A percentile compares a stretch with the other conserved stretches of the same genome.
Conservation (phyloP, 2,113 vertebrate genomes). For the Hydrolagus affinis region DNA sequence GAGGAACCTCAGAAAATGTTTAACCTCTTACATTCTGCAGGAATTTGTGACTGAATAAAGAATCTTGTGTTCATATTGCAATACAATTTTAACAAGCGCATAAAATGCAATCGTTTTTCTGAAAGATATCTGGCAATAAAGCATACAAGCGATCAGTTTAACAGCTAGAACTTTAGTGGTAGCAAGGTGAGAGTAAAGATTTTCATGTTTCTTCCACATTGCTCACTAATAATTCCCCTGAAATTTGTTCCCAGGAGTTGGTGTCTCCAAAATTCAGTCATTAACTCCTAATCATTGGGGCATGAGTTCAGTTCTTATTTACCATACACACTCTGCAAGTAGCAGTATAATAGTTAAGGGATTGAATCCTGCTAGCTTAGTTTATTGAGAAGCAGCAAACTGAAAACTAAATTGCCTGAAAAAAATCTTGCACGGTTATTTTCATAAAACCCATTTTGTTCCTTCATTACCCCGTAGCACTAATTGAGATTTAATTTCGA, state of each 20-base stretch:
- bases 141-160: too few species aligned
- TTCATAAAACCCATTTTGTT: conserved; percentile 36
- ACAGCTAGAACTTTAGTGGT: too few species aligned
- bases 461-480: conserved; percentile 38
- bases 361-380: background rate
- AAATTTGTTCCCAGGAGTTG: too few species aligned
- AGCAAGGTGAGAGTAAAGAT: too few species aligned
- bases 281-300: background rate
- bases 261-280: background rate
- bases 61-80: too few species aligned
- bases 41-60: too few species aligned
- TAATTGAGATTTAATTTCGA: conserved; percentile 49
- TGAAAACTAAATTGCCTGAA: conserved; percentile 6
- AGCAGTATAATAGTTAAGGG: background rate
- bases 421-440: background rate
- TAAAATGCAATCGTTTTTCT: too few species aligned
- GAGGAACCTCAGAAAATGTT: too few species aligned
- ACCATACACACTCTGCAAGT: background rate
- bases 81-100: too few species aligned
- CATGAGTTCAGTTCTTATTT: background rate
- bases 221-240: background rate
- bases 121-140: too few species aligned
- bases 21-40: too few species aligned
- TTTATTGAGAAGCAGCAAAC: background rate
- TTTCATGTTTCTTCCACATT: background rate